These are phyloP conservation scores for Phthorimaea operculella DNA, from an alignment of 1,140 invertebrate species.

Conservation along the genomic window DNA sequence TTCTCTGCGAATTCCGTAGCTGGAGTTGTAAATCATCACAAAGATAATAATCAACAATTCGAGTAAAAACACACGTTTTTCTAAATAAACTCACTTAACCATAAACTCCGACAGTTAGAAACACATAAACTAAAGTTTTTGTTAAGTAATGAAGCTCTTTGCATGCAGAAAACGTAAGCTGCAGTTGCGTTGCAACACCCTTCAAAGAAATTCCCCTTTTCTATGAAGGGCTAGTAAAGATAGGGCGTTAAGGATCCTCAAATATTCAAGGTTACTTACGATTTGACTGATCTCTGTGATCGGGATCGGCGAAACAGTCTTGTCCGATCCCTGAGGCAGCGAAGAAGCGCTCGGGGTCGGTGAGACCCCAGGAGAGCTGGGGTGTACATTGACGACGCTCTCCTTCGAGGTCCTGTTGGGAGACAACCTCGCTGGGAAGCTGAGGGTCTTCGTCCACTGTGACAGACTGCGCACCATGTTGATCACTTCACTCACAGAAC, in stretches of 20 bases:
- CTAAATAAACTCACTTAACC: neutral
- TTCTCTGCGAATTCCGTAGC: no score
- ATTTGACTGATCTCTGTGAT: constrained; percentile 74
- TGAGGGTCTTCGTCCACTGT: constrained; percentile 89
- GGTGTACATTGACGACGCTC: constrained; percentile 69
- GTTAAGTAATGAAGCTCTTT: constrained; percentile 18
- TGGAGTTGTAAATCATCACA: no score
- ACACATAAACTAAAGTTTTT: neutral
- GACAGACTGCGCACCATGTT: constrained; percentile 85
- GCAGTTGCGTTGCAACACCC: constrained; percentile 10
- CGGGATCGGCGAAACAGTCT: constrained; percentile 66
- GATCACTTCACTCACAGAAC: constrained; percentile 53
- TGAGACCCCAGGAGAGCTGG: constrained; percentile 56
- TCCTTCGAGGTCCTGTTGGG: constrained; percentile 80
- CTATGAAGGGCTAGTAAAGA: neutral
- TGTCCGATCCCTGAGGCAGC: constrained; percentile 61
- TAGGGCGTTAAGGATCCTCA: constrained; percentile 3
- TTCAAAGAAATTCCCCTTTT: constrained; percentile 3
- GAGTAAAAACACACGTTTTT: no score
- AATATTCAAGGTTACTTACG: constrained; percentile 61
- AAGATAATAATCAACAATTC: no score
- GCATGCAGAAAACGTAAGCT: constrained; percentile 19
- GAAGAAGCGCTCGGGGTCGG: constrained; percentile 65
- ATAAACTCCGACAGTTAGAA: neutral
- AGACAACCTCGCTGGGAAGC: constrained; percentile 83